Percentiles rank a stretch among this genome's conserved stretches.
These are phyloP conservation scores for Cotesia glomerata DNA, from an alignment of 1,140 invertebrate genomes.

Conservation along the genomic window DNA sequence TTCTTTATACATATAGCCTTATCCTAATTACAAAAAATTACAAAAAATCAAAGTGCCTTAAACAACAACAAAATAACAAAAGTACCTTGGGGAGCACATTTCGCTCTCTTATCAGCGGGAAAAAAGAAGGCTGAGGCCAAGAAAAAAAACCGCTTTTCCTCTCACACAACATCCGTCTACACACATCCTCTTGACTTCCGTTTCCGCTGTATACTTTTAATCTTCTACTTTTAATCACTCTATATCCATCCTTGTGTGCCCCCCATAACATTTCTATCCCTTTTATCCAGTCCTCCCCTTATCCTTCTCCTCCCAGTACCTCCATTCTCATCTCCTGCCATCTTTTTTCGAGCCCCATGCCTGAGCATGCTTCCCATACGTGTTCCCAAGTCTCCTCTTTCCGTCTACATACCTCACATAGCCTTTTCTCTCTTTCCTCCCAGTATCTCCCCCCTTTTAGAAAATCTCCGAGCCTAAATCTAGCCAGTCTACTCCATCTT, in stretches of 20 bases:
- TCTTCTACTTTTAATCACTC: neutral
- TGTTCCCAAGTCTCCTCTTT: conserved; percentile 11
- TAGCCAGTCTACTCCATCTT: conserved; percentile 13
- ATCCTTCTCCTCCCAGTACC: neutral
- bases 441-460: neutral
- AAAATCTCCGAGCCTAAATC: neutral
- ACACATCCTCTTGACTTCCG: no score
- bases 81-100: no score
- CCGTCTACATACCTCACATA: neutral
- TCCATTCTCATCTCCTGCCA: neutral
- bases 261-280: neutral
- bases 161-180: no score
- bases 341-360: neutral
- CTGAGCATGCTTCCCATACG: conserved; percentile 14
- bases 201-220: neutral
- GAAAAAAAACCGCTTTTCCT: no score
- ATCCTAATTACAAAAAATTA: no score
- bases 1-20: no score
- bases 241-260: neutral
- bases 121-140: no score
- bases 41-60: no score
- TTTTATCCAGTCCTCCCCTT: neutral
- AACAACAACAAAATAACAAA: no score
- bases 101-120: no score
- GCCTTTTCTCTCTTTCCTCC: neutral